Evolutionary conservation across 2,113 vertebrate species (phyloP), one percentile per base, ranked within the genome.

Genomic region (Chascanopsetta lugubris): DNA sequence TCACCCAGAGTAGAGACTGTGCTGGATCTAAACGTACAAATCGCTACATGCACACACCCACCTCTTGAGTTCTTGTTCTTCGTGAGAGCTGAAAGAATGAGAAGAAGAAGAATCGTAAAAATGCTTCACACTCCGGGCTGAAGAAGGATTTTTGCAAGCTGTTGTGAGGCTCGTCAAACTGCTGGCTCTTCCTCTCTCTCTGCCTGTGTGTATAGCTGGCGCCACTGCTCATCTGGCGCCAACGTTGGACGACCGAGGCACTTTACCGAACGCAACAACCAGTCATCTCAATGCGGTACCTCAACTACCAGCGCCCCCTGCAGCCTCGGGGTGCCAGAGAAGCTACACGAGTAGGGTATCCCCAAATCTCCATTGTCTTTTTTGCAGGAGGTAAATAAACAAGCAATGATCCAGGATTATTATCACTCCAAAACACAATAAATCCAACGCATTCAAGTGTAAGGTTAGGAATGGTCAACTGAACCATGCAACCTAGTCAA

Each of bases 141-240:
- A 60, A 9, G 38, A 46, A 15, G 21, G 42, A 62, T 53, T 15
- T 64, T 71, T 60, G 32, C 58, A 79, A 62, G 72, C 72, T 88
- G 69, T 68, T 40, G 75, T 83, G 80, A 70, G 80, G 57, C 74
- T 85, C 50, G 70, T 64, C 83, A 40, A 5, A 30, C 8, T 30
- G 8, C 29, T 30, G 29, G 29, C 29, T 38, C 34, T 38, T 82
- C 57, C 57, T n/a, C 59, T 71, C 38, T 57, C 63, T 75, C 57
- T 36, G 25, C 40, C 12, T 12, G 15, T 77, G 78, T 77, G 83
- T 77, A 64, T 79, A 67, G 87, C 89, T 90, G 85, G 86, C 90
- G 87, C 90, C 91, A 89, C 91, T 56, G 90, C 86, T 90, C 90
- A 87, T 90, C 91, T 91, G 90, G 91, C 92, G 91, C 91, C 92